Evolutionary conservation across 1,140 invertebrate species (phyloP), one percentile per base, ranked within the genome.

Genomic region (Littorina saxatilis): DNA sequence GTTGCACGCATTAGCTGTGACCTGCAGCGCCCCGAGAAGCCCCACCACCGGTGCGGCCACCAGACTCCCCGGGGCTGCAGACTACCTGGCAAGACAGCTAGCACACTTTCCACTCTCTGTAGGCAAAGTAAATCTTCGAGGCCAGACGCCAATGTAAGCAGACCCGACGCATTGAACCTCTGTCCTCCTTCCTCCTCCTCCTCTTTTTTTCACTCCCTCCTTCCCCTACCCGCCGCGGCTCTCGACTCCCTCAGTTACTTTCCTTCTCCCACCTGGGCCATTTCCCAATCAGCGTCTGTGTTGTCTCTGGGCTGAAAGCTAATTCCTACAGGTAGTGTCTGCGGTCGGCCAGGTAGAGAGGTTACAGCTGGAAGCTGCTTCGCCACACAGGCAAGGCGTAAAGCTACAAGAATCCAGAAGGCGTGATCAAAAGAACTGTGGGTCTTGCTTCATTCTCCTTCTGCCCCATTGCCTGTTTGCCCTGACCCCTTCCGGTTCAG

Each of bases 231-330:
- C 39, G n/a, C 37, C 55, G 11, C 29, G 5, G 35, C 74, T n/a
- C 50, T 35, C 76, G 32, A 3, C 58, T 43, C n/a, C 11, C 76
- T 27, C 55, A 1, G 5, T 13, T 35, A 9, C 27, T 47, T 50
- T 17, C 20, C 32, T 47, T 58, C 47, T 1, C 32, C 35, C 35
- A 27, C 74, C 37, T 76, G n/a, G 13, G 5, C 20, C 74, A 17
- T 61, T 61, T 76, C 27, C 47, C 55, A 35, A 58, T 58, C 74
- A 43, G 27, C 55, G 76, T 66, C 55, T 78, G 76, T 66, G 76
- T 61, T 78, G 76, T 78, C 76, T 58, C 32, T 61, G n/a, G 32
- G 35, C 39, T 43, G 76, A 73, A 73, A 43, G 70, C 32, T 78
- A 61, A 66, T 58, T 58, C 55, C 76, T 63, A 63, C 76, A 63